Base-by-base conservation (phyloP, 2,113 vertebrate genomes). In the Leptocoma aspasia region DNA sequence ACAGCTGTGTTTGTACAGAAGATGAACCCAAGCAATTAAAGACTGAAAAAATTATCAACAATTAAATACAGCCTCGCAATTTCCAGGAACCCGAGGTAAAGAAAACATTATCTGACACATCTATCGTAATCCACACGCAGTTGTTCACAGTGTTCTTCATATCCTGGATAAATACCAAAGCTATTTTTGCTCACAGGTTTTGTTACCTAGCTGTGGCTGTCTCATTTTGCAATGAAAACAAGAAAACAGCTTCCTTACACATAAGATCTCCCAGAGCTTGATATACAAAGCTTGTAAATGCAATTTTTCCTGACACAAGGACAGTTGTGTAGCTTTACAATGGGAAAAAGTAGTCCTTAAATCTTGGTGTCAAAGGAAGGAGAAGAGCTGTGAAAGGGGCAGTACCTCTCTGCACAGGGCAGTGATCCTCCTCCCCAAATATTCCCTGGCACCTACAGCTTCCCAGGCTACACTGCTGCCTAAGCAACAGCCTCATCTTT, bases 1-100 rank as follows among this genome's bases (percentile, higher is more conserved):
- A 85, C 41, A 61, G 69, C 44, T 89, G 64, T 63, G 60, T 90
- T 94, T 81, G 35, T 41, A 84, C 64, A 83, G 76, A 81, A 81
- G 66, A 86, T 81, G 52, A 75, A 52, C 27, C 35, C 76, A 63
- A 86, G 76, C 76, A 94, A 86, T 85, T 92, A 72, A 79, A 92
- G 66, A 65, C 45, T 77, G 50, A 63, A 70, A 86, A 77, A 77
- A 61, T 78, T 59, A 90, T 39, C 76, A 86, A 63, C 70, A 77
- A 70, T 82, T 86, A 59, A 93, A 92, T 59, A 16, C 39, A 94
- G 19, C 33, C 59, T 83, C 39, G 19, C 27, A 42, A 66, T 63
- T 94, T 88, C 59, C 66, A 72, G 75, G 59, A 88, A 80, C 70
- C 20, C 0, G 0, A 3, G 2, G 31, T n/a, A 59, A 69, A 94